phyloP scores from a whole-genome alignment of 2,888 invertebrate genomes.

The Lordiphosa andalusiaca region DNA sequence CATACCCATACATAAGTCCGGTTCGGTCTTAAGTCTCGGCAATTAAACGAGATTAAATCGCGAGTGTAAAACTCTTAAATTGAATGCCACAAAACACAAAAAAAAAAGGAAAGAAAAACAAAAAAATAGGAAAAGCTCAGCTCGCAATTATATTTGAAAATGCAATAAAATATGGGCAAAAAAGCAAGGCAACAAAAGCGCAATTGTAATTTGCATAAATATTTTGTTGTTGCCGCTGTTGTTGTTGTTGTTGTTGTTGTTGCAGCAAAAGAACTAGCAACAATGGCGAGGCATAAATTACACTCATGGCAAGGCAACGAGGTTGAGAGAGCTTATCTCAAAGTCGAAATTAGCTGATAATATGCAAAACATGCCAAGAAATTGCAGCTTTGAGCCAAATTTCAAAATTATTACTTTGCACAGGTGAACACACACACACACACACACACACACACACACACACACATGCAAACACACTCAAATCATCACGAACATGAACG shows the following conservation, averaged over 20 bases:
- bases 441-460: conserved; percentile 26
- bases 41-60: conserved; percentile 71
- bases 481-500: conserved; percentile 22
- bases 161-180: conserved; percentile 60
- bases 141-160: conserved; percentile 69
- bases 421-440: conserved; percentile 43
- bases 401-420: conserved; percentile 66
- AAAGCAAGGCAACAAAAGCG: conserved; percentile 33
- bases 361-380: conserved; percentile 72
- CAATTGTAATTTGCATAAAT: conserved; percentile 61
- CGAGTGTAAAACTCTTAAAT: conserved; percentile 65
- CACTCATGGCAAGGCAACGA: conserved; percentile 65
- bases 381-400: conserved; percentile 65
- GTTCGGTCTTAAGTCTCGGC: conserved; percentile 32
- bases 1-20: conserved; percentile 7
- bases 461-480: conserved; percentile 11
- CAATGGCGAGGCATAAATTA: conserved; percentile 67
- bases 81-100: conserved; percentile 32
- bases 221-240: conserved; percentile 47
- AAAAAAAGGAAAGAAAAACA: background rate
- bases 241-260: conserved; percentile 47
- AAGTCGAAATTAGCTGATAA: conserved; percentile 72
- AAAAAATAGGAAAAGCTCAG: conserved; percentile 21
- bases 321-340: conserved; percentile 65
- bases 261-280: conserved; percentile 25